A percentile compares a stretch with the other conserved stretches of the same genome.
Evolutionary conservation across 2,888 invertebrate genomes (phyloP).

Genomic region (Conus canariensis): DNA sequence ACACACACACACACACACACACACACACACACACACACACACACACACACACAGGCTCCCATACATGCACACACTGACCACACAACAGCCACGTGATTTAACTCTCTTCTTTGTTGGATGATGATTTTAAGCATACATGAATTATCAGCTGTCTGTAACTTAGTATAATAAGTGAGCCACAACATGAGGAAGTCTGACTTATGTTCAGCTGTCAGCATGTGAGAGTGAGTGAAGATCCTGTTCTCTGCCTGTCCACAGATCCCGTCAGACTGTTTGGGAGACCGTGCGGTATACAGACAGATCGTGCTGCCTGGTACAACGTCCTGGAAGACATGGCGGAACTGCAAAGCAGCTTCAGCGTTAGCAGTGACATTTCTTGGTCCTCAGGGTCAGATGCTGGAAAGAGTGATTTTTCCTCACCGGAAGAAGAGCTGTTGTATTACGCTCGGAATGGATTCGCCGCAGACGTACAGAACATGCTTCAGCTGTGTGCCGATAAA

Average conservation of each 20-base stretch:
- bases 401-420: conserved; percentile 45
- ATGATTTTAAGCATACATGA: too few relatives aligned
- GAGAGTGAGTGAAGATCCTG: neutral
- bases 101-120: too few relatives aligned
- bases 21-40: conserved; percentile 5
- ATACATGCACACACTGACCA: neutral
- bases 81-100: neutral
- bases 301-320: neutral
- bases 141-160: too few relatives aligned
- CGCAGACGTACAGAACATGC: conserved; percentile 81
- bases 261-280: neutral
- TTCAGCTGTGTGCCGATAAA: conserved; percentile 80
- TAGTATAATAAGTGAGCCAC: neutral
- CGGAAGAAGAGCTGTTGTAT: conserved; percentile 82
- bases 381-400: neutral
- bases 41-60: neutral
- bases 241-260: neutral
- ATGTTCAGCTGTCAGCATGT: neutral
- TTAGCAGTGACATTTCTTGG: neutral
- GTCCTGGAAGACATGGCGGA: neutral
- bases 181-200: neutral
- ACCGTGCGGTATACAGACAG: too few relatives aligned
- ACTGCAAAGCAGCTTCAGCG: neutral
- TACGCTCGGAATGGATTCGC: conserved; percentile 84
- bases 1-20: conserved; percentile 27